Conservation (phyloP, 2,113 vertebrate genomes). For the Hippocampus barbouri region DNA sequence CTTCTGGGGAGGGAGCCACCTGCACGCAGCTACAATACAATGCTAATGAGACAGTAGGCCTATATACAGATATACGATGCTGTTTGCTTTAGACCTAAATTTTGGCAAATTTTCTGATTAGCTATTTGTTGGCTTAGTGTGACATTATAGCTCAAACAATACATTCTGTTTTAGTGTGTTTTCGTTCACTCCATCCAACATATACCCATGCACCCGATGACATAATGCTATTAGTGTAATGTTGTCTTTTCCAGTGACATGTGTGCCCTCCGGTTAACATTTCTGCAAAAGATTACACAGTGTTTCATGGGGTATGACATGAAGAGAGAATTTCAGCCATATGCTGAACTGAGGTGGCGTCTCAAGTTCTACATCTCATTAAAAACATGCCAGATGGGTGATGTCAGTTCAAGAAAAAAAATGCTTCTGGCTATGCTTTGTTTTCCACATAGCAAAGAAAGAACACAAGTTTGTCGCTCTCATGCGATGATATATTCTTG, state of each 20-base stretch:
- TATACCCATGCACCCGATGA: slow-evolving; percentile 24
- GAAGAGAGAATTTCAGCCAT: slow-evolving; percentile 32
- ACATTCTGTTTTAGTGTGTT: slow-evolving; percentile 14
- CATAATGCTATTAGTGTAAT: slow-evolving; percentile 16
- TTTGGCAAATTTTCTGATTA: no score
- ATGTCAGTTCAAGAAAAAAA: slow-evolving; percentile 11
- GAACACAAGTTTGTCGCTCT: slow-evolving; percentile 3
- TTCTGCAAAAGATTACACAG: slow-evolving; percentile 40
- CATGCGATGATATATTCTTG: slow-evolving; percentile 25
- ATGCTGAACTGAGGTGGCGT: slow-evolving; percentile 34
- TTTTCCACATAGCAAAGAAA: slow-evolving; percentile 30
- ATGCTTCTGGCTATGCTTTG: slow-evolving; percentile 11
- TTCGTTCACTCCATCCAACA: slow-evolving; percentile 15
- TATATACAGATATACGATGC: no score
- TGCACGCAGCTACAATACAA: no score
- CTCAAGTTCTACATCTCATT: slow-evolving; percentile 19
- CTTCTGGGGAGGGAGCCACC: no score
- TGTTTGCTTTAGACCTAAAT: no score
- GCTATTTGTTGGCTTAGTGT: slow-evolving; percentile 13
- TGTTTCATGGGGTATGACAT: slow-evolving; percentile 44
- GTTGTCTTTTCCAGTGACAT: slow-evolving; percentile 23
- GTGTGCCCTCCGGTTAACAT: slow-evolving; percentile 34
- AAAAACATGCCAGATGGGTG: slow-evolving; percentile 38
- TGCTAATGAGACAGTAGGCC: no score
- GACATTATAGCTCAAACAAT: slow-evolving; percentile 10